A percentile compares a stretch with the other conserved stretches of the same genome.
Conservation (phyloP, 2,113 vertebrate species). For the Stictonetta naevosa region DNA sequence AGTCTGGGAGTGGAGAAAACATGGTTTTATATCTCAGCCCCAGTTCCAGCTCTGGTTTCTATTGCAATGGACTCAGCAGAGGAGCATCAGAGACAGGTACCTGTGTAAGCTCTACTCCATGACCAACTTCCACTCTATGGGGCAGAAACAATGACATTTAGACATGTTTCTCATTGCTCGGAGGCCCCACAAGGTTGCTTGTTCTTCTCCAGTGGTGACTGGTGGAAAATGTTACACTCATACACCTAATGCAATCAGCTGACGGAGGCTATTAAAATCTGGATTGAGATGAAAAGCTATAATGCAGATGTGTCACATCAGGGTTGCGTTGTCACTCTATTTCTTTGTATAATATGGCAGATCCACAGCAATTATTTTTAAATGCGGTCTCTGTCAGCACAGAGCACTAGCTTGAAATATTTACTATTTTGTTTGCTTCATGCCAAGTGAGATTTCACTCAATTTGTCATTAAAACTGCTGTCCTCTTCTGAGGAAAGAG, state of each 20-base stretch:
- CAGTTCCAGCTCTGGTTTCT: not conserved
- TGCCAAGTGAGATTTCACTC: slow-evolving; percentile 69
- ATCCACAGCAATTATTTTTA: slow-evolving; percentile 74
- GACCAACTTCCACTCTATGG: fast-evolving
- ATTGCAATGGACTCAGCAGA: not conserved
- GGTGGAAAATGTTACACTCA: not conserved
- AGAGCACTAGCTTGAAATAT: slow-evolving; percentile 64
- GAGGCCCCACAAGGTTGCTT: not conserved
- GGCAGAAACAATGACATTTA: not conserved
- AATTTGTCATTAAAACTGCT: slow-evolving; percentile 68
- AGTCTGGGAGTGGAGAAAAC: not conserved
- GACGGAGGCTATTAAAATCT: slow-evolving; percentile 49
- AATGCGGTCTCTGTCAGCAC: slow-evolving; percentile 54
- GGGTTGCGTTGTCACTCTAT: slow-evolving; percentile 45
- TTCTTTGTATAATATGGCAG: slow-evolving; percentile 45
- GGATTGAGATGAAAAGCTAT: slow-evolving; percentile 70
- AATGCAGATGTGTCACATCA: slow-evolving; percentile 70
- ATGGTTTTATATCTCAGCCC: not conserved
- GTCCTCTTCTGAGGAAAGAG: slow-evolving; percentile 29
- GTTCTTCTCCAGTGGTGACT: not conserved
- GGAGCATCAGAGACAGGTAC: not conserved
- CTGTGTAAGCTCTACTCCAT: not conserved
- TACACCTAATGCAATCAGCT: slow-evolving; percentile 7
- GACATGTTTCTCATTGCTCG: not conserved
- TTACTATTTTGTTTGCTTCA: slow-evolving; percentile 69